A percentile compares a stretch with the other conserved stretches of the same genome.
These are phyloP conservation scores for Formica selysi DNA, from an alignment of 1,140 invertebrate genomes.

Conservation along the genomic window DNA sequence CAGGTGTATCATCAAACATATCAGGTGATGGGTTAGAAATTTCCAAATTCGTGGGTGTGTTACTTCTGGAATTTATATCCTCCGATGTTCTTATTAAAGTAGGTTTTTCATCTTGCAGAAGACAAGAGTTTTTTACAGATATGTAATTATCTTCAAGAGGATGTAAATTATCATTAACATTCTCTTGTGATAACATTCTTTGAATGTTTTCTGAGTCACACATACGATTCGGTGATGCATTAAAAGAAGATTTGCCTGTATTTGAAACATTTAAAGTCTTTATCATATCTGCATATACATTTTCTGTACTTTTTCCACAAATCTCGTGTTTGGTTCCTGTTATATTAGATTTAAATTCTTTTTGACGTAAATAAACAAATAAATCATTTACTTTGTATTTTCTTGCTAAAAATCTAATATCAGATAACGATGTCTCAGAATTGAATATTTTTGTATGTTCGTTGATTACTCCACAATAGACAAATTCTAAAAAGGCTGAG, in stretches of 20 bases:
- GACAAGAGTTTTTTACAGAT: not conserved
- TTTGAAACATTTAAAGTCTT: slow-evolving; percentile 26
- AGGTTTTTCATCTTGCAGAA: not conserved
- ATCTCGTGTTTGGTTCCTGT: not conserved
- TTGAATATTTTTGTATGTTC: slow-evolving; percentile 72
- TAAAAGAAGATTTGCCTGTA: not conserved
- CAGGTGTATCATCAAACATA: slow-evolving; percentile 67
- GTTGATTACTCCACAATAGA: slow-evolving; percentile 83
- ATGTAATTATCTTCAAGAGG: not conserved
- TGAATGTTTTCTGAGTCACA: not conserved
- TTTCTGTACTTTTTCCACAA: slow-evolving; percentile 1
- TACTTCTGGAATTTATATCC: slow-evolving; percentile 19
- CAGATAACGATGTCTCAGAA: slow-evolving; percentile 59
- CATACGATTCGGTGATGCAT: not conserved
- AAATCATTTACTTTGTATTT: slow-evolving; percentile 77
- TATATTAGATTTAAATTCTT: slow-evolving; percentile 43
- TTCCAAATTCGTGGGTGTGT: slow-evolving; percentile 10
- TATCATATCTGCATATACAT: not conserved
- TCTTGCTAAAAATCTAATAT: slow-evolving; percentile 77
- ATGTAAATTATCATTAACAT: slow-evolving; percentile 1
- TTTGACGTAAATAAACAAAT: slow-evolving; percentile 75
- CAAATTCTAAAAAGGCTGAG: slow-evolving; percentile 84
- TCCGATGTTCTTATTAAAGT: slow-evolving; percentile 4
- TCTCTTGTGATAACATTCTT: not conserved
- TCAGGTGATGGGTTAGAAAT: slow-evolving; percentile 63